Conservation (phyloP, 2,888 invertebrate genomes). For the Mesopsocus fuscifrons region DNA sequence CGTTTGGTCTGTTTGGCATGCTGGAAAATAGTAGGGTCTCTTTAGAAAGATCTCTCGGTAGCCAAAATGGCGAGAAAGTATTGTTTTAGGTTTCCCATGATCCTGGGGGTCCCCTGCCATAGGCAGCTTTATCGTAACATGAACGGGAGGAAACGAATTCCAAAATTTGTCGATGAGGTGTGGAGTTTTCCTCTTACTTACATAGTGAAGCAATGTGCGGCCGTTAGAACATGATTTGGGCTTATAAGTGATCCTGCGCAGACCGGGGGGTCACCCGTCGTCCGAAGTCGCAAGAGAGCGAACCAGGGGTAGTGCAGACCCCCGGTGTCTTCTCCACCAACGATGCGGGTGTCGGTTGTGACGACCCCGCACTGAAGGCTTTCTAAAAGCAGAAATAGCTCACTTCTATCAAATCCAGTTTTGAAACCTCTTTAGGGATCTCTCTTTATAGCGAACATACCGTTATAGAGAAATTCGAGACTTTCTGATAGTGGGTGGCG, state of each 20-base stretch:
- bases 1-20: background rate
- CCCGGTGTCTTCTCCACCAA: constrained; percentile 1
- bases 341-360: constrained; percentile 1
- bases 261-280: background rate
- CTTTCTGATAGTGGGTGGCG: no score
- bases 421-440: no score
- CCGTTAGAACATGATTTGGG: constrained; percentile 5
- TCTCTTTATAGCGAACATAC: no score
- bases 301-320: constrained; percentile 11
- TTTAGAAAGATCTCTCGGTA: background rate
- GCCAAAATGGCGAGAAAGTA: no score
- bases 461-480: no score
- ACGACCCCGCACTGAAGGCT: constrained; percentile 10
- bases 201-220: constrained; percentile 10
- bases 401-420: no score
- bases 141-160: no score
- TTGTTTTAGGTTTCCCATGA: no score
- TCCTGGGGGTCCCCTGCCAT: no score
- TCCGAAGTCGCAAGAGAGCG: constrained; percentile 4
- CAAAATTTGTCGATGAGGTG: no score
- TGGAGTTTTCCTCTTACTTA: constrained; percentile 5
- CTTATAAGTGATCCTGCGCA: constrained; percentile 11
- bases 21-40: background rate
- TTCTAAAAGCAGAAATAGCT: no score
- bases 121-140: no score